phyloP scores from a whole-genome alignment of 2,113 vertebrate species.

The Melozone crissalis region DNA sequence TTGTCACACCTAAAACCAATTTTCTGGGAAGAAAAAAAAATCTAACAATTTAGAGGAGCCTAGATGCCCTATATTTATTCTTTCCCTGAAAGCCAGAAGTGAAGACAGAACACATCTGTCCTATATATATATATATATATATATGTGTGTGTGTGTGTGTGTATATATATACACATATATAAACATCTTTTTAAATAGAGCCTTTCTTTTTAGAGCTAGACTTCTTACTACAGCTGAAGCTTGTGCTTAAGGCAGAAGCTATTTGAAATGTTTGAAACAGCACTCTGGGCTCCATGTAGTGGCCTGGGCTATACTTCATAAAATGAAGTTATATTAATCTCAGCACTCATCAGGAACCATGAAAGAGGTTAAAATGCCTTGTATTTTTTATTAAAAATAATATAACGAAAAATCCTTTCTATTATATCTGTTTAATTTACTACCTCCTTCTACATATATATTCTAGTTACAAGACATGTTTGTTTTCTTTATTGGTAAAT shows the following conservation, averaged over 20 bases:
- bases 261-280: not conserved
- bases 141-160: no score
- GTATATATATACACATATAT: not conserved
- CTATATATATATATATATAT: no score
- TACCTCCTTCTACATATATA: not conserved
- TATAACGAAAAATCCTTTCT: not conserved
- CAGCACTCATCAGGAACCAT: not conserved
- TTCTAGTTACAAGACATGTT: not conserved
- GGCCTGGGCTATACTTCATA: not conserved
- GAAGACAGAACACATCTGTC: not conserved
- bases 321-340: not conserved
- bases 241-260: not conserved
- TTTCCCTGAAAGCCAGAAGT: not conserved
- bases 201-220: not conserved
- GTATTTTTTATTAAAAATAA: not conserved
- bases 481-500: slow-evolving; percentile 4
- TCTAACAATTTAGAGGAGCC: not conserved
- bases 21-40: not conserved
- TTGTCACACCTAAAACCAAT: slow-evolving; percentile 27
- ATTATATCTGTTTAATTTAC: not conserved
- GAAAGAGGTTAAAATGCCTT: not conserved
- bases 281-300: not conserved
- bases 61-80: not conserved
- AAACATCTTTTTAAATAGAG: not conserved
- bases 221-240: not conserved